Evolutionary conservation across 2,113 vertebrate species (phyloP).

Genomic region (Crotalus tigris): DNA sequence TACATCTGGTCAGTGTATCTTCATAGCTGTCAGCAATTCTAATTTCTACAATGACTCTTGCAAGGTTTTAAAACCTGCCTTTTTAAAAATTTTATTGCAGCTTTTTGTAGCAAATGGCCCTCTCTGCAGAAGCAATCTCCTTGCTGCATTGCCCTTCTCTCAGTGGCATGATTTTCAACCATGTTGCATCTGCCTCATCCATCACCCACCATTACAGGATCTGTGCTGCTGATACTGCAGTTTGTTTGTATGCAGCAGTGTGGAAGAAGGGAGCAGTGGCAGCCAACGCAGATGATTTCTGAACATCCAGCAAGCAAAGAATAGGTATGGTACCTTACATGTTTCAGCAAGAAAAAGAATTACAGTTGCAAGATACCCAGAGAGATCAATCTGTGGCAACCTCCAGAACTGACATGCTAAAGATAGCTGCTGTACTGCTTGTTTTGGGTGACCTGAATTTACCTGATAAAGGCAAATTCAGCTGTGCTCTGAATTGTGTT

Average conservation of each 20-base stretch:
- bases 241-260: neutral
- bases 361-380: neutral
- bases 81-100: neutral
- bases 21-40: neutral
- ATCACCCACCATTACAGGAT: neutral
- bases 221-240: slow-evolving; percentile 16
- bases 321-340: neutral
- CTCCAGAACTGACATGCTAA: too few species aligned
- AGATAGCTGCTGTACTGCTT: neutral
- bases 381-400: neutral
- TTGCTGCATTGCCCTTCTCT: neutral
- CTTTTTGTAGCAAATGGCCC: neutral
- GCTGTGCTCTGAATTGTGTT: neutral
- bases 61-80: neutral
- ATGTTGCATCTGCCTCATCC: neutral
- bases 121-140: neutral
- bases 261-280: neutral
- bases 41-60: neutral
- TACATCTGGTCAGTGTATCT: neutral
- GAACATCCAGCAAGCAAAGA: neutral
- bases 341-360: neutral
- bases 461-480: slow-evolving; percentile 24
- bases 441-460: slow-evolving; percentile 33
- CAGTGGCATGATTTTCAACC: neutral
- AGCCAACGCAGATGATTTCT: neutral